Base-by-base conservation (phyloP, 1,140 invertebrate genomes). In the Colletes gigas region DNA sequence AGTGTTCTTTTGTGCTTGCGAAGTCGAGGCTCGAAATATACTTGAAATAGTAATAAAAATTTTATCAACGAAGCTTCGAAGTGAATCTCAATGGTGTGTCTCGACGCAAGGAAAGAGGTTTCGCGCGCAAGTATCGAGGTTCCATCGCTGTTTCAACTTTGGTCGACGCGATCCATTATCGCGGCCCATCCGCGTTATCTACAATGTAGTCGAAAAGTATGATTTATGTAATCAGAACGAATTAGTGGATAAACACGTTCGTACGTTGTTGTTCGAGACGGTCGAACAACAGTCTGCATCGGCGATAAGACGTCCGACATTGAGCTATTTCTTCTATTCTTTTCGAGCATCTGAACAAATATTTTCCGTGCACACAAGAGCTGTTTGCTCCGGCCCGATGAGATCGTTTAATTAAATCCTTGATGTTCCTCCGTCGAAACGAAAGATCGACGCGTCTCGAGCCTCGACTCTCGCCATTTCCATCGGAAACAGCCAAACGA, bases 381-480 rank as follows among this genome's bases (percentile, higher is more conserved):
- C 54, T 5, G 8, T 30, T 60, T 59, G 63, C 67, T 6, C 9
- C 1, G 54, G 14, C 6, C 7, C 17, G 9, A 57, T 12, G n/a
- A 71, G 14, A 57, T 30, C 30, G 30, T 30, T 30, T 8, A 14
- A 52, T 30, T n/a, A 57, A 50, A 30, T 30, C 30, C 30, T 30
- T 30, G 30, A 30, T 1, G 2, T 30, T 30, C 30, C 2, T 30
- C 30, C 30, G 30, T 30, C 30, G 30, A 0, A 30, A 30, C 30
- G 30, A 2, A 30, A 30, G 30, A 70, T 57, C 59, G 21, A 7
- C 60, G n/a, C 7, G 6, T 8, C 41, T 63, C 70, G 47, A 81
- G 82, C 78, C 74, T 78, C 71, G 62, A 78, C 73, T 70, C 21
- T 68, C 55, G 62, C 44, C 19, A 69, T 62, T 63, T 55, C 17